Conservation (phyloP, 2,888 invertebrate species). For the Steinernema hermaphroditum region DNA sequence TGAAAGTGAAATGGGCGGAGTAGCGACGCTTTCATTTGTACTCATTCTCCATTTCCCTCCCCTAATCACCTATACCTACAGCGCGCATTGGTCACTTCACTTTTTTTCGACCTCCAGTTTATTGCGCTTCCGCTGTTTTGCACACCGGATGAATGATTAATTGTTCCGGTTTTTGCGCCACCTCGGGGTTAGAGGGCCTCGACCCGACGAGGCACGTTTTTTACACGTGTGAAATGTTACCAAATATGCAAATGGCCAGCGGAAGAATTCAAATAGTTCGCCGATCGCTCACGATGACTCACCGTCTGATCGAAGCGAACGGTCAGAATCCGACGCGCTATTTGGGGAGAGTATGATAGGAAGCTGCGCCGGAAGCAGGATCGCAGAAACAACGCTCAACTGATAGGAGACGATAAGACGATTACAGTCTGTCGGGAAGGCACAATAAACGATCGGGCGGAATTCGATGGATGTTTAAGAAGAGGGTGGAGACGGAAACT, state of each 20-base stretch:
- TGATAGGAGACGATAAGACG: neutral
- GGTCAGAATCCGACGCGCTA: too few species aligned
- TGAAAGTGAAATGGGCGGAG: neutral
- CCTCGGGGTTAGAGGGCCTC: too few species aligned
- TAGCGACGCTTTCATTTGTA: neutral
- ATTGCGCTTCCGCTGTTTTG: slow-evolving; percentile 26
- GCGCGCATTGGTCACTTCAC: neutral
- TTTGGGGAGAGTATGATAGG: too few species aligned
- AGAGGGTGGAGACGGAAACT: too few species aligned
- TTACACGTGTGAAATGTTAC: too few species aligned
- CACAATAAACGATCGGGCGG: too few species aligned
- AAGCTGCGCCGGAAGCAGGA: too few species aligned
- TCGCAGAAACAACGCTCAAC: neutral
- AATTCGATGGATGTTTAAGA: too few species aligned
- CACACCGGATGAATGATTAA: slow-evolving; percentile 16
- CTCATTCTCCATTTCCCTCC: neutral
- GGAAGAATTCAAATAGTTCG: neutral
- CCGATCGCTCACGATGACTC: neutral
- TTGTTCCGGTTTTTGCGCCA: slow-evolving; percentile 3
- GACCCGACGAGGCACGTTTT: too few species aligned
- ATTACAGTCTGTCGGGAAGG: too few species aligned
- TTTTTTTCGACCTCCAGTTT: neutral
- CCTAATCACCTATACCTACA: neutral
- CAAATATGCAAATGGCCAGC: neutral
- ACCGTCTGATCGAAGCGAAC: neutral